Base-by-base conservation (phyloP, 2,797 vertebrate genomes). In the Rhinella marina region DNA sequence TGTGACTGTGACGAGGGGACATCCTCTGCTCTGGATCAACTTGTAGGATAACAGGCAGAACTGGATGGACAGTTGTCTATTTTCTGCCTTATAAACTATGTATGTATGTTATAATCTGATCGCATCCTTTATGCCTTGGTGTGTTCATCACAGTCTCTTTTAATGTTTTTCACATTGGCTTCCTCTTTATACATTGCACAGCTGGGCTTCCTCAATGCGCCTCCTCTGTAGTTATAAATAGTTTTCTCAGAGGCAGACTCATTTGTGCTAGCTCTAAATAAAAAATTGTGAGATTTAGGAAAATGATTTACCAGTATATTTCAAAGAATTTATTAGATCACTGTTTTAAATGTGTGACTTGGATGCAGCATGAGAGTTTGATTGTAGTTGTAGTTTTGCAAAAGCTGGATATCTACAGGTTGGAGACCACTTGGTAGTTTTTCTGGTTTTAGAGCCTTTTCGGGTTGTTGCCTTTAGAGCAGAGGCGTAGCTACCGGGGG, bases 181-280 rank as follows among this genome's bases (percentile, higher is more conserved):
- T 52, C 73, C 48, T 68, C 73, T 68, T 25, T 80, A 56, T 41
- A 80, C 48, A 41, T 23, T 41, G 85, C 76, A 79, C 85, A 86
- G 85, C 76, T 86, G 85, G 32, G 76, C 59, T 86, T 52, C 61
- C 61, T 79, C 48, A 10, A 25, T 56, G 81, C 64, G 32, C 81
- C 81, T 56, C 81, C 81, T 70, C 81, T 32, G 9, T 21, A 12
- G 64, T 68, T 83, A 83, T 83, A 70, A 83, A 54, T 83, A 83
- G 62, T 83, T 70, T 83, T 52, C 50, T 29, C 81, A 6, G 81
- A 70, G n/a, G 61, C 32, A 66, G 23, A 52, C 41, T 83, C 64
- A 56, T 52, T 70, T 70, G 64, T 70, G n/a, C 48, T 81, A 16
- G 62, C 29, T 83, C 41, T 48, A 82, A 27, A 82, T 82, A 70